Percentiles rank a stretch among this genome's conserved stretches.
Evolutionary conservation across 2,797 vertebrate species (phyloP).

Genomic region (Oreochromis mossambicus): DNA sequence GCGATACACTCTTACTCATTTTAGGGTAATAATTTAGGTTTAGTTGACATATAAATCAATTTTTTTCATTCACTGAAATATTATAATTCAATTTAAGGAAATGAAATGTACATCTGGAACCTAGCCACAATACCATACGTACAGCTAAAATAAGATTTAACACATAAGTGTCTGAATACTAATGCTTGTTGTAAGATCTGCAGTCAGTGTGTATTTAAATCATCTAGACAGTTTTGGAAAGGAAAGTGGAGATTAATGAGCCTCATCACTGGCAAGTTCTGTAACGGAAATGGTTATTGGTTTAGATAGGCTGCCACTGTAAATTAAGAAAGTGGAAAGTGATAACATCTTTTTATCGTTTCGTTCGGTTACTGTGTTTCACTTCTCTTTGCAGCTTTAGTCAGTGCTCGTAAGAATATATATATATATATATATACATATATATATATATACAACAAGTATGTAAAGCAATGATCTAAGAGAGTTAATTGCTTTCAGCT

Average conservation of each 20-base stretch:
- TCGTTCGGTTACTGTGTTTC: background rate
- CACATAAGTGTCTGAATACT: conserved; percentile 15
- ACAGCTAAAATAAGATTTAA: conserved; percentile 7
- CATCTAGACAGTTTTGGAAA: background rate
- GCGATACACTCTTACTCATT: background rate
- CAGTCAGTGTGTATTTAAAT: conserved; percentile 14
- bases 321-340: conserved; percentile 11
- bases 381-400: background rate
- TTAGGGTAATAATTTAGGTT: background rate
- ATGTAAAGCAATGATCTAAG: background rate
- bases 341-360: background rate
- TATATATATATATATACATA: too few species aligned
- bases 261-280: conserved; percentile 7
- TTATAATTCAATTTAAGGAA: background rate
- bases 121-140: background rate
- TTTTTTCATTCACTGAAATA: conserved; percentile 3
- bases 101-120: background rate
- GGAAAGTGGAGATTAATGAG: conserved; percentile 32
- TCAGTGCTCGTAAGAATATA: background rate
- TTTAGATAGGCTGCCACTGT: conserved; percentile 5
- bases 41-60: background rate
- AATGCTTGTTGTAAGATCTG: background rate
- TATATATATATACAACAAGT: background rate
- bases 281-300: conserved; percentile 6
- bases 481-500: background rate